Conservation (phyloP, 1,140 invertebrate species). For the Drosophila obscura region DNA sequence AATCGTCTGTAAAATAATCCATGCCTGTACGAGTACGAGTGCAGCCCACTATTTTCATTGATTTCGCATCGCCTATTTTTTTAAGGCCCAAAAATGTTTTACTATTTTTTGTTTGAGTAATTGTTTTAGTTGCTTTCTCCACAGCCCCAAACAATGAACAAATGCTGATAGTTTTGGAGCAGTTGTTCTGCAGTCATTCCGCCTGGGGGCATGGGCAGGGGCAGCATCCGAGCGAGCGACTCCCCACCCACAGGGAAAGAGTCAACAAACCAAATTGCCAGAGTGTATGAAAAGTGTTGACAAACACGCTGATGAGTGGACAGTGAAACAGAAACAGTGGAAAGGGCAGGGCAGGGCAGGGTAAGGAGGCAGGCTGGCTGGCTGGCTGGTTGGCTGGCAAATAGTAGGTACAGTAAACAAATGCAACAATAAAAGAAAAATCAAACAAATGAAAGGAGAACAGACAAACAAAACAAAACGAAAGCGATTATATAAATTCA, state of each 20-base stretch:
- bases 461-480: conserved; percentile 15
- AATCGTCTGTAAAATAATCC: too few relatives aligned
- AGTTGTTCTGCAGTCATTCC: too few relatives aligned
- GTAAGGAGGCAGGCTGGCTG: conserved; percentile 11
- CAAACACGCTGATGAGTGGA: conserved; percentile 34
- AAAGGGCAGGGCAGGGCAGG: conserved; percentile 7
- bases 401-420: neutral
- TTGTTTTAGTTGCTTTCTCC: too few relatives aligned
- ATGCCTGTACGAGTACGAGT: too few relatives aligned
- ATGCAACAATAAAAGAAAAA: conserved; percentile 21
- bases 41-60: too few relatives aligned
- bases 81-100: too few relatives aligned
- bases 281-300: conserved; percentile 50
- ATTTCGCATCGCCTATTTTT: too few relatives aligned
- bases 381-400: neutral
- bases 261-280: conserved; percentile 26
- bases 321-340: neutral
- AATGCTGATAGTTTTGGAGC: too few relatives aligned
- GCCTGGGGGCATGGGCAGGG: neutral
- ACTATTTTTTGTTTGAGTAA: too few relatives aligned
- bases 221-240: conserved; percentile 3
- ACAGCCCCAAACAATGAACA: too few relatives aligned
- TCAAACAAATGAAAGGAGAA: conserved; percentile 25
- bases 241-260: neutral
- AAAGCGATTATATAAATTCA: conserved; percentile 72